Evolutionary conservation across 2,113 vertebrate species (phyloP), one percentile per base, ranked within the genome.

Genomic region (Pomatorhinus ruficollis): DNA sequence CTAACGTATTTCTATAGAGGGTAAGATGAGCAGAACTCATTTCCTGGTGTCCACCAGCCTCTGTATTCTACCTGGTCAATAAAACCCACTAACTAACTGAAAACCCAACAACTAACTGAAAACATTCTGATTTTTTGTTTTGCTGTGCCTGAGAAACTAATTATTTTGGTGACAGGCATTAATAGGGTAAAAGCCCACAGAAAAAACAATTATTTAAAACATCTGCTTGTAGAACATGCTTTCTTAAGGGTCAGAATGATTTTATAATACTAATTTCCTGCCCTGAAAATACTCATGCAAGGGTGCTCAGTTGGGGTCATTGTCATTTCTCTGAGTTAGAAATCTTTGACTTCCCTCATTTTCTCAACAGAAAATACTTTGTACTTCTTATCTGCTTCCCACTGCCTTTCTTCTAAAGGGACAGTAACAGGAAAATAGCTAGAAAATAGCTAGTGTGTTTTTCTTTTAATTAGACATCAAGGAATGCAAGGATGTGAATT

Each of bases 371-470:
- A 91, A 95, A 90, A 78, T 85, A 90, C 95, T 96, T 95, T 95
- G 90, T 96, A 90, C 94, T 95, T 95, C 89, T 96, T 91, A 97
- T 97, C 96, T 96, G 74, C 87, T 97, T 97, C 89, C 95, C 86
- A 63, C 84, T 94, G 63, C 79, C 59, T 72, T 76, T 89, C 49
- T 94, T 66, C 77, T 90, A 61, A 77, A 79, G 77, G 78, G 83
- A 66, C 66, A 94, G 74, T 60, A 87, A 96, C 88, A 96, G 95
- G 94, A 95, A 97, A 97, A 80, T 81, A 93, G 63, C 54, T 70
- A 5, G 50, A 95, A 97, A 97, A 80, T 81, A 94, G 63, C 52
- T 70, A 4, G 50, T 65, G 11, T 91, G 71, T 93, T 95, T 97
- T 93, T 81, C 39, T 96, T 90, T 93, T 76, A 77, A 49, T 61